Conservation (phyloP, 1,140 invertebrate species). For the Halictus rubicundus region DNA sequence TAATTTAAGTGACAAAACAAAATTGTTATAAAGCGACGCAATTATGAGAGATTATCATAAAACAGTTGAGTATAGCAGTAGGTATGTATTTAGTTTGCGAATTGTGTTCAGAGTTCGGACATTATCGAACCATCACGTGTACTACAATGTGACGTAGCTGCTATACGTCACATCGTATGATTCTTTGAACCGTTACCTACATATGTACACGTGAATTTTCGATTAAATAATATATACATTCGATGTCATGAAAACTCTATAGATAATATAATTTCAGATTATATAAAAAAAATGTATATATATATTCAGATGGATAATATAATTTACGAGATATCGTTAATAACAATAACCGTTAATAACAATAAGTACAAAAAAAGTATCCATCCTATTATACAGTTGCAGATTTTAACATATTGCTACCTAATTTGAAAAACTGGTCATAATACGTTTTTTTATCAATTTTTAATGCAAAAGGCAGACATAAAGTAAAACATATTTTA, state of each 20-base stretch:
- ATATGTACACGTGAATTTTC: not conserved
- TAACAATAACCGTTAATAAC: too few relatives aligned
- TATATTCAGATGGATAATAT: too few relatives aligned
- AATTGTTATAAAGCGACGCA: not conserved
- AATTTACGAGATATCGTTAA: too few relatives aligned
- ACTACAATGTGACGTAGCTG: constrained; percentile 12
- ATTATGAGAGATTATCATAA: not conserved
- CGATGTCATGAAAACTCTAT: not conserved
- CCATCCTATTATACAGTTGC: too few relatives aligned
- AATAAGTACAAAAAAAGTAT: not conserved
- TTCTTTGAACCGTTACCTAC: not conserved
- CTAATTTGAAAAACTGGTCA: not conserved
- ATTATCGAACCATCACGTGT: not conserved
- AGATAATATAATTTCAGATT: too few relatives aligned
- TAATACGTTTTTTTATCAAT: not conserved
- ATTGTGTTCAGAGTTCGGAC: constrained; percentile 5
- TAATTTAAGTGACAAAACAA: not conserved
- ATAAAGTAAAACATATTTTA: constrained; percentile 5
- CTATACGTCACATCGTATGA: constrained; percentile 39
- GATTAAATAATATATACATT: not conserved
- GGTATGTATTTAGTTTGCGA: not conserved
- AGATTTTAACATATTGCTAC: not conserved
- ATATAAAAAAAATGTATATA: too few relatives aligned
- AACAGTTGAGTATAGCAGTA: not conserved
- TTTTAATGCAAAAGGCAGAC: too few relatives aligned